Evolutionary conservation across 2,888 invertebrate species (phyloP), one percentile per base, ranked within the genome.

Genomic region (Platynereis dumerilii): DNA sequence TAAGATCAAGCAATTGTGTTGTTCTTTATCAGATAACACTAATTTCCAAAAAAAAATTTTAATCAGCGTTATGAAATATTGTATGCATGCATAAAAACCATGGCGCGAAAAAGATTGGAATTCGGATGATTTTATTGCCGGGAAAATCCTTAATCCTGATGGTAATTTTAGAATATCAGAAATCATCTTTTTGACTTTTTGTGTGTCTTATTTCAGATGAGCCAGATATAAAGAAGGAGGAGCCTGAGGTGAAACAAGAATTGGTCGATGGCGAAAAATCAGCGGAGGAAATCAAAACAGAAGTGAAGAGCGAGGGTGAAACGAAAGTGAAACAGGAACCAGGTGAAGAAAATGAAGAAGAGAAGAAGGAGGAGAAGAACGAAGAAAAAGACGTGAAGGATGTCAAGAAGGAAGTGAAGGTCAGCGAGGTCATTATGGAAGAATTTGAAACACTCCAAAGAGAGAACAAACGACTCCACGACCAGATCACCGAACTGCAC

Each of bases 381-480:
- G 61, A 53, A 42, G 42, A 42, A 26, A 55, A 44, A 56, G 60
- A 54, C 44, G 48, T 2, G 17, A 20, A n/a, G 22, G 55, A 45
- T 0, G 60, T 58, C 28, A 45, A 52, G 2, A 27, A 56, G 20
- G 61, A 61, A 24, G 57, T 66, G 28, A 72, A 67, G 2, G 66
- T 79, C 5, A 69, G 69, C 44, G 71, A 93, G 78, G 90, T 91
- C 0, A 90, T 96, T 24, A 89, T 91, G 52, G 91, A 93, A 71
- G 91, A 94, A 26, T 92, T 96, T 80, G 89, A 90, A 61, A 92
- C 94, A 80, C 88, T 96, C 67, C 93, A 94, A 80, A 89, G 89
- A 1, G 97, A 98, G 86, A 97, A 96, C 85, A 88, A 91, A 54
- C 91, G 92, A 72, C 88, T 98, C n/a, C 94, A 96, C 86, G 91